These are phyloP conservation scores for Spinus pinus DNA, from an alignment of 2,797 vertebrate species.

Conservation along the genomic window DNA sequence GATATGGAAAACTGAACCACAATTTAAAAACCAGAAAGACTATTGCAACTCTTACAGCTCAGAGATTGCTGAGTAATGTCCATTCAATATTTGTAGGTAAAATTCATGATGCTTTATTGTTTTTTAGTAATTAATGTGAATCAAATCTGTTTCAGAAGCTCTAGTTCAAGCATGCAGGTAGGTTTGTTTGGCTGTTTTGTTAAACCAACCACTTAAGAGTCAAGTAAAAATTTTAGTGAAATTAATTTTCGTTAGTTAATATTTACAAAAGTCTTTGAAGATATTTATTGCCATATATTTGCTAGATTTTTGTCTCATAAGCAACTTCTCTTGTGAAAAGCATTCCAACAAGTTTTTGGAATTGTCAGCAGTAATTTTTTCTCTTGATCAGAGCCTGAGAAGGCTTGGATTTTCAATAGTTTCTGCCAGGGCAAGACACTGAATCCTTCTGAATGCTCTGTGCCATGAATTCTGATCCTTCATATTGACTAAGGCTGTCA, in stretches of 20 bases:
- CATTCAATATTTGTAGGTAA: background rate
- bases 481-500: background rate
- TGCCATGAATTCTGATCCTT: background rate
- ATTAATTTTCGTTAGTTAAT: constrained; percentile 40
- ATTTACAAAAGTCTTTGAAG: constrained; percentile 31
- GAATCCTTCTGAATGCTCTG: background rate
- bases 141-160: constrained; percentile 24
- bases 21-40: constrained; percentile 26
- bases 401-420: background rate
- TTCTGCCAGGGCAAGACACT: background rate
- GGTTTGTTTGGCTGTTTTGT: background rate
- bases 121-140: constrained; percentile 10
- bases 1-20: constrained; percentile 49
- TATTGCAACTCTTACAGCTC: background rate
- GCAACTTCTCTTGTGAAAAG: background rate
- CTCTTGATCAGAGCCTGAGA: background rate
- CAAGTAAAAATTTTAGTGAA: constrained; percentile 22
- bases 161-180: background rate
- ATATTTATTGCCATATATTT: constrained; percentile 46
- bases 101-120: background rate
- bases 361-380: constrained; percentile 17
- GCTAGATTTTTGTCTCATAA: constrained; percentile 34
- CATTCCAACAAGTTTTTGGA: constrained; percentile 6
- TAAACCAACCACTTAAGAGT: constrained; percentile 8
- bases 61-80: constrained; percentile 39